phyloP scores from a whole-genome alignment of 2,888 invertebrate genomes.

The Euproctis similis region DNA sequence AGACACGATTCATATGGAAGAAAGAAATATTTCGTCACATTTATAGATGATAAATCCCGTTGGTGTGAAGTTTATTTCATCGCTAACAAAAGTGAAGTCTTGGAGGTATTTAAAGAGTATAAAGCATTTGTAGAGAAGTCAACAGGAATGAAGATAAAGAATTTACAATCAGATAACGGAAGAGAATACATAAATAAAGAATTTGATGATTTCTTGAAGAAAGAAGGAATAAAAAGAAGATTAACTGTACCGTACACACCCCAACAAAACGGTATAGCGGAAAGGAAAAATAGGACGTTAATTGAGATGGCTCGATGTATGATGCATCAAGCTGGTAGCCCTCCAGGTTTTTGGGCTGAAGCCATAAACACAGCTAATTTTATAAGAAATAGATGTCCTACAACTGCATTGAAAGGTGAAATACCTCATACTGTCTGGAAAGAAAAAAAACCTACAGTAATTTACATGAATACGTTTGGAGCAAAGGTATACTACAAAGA shows the following conservation, averaged over 20 bases:
- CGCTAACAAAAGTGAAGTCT: slow-evolving; percentile 1
- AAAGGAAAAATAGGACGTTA: slow-evolving; percentile 2
- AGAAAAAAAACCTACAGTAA: slow-evolving; percentile 12
- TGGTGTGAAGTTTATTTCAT: slow-evolving; percentile 11
- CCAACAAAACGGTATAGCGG: slow-evolving; percentile 3
- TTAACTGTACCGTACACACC: slow-evolving; percentile 2
- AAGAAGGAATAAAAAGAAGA: slow-evolving; percentile 3
- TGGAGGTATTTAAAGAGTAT: not conserved
- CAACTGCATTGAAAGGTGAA: not conserved
- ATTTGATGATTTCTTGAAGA: slow-evolving; percentile 4
- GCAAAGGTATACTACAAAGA: slow-evolving; percentile 9
- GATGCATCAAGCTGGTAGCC: slow-evolving; percentile 11
- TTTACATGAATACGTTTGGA: slow-evolving; percentile 11
- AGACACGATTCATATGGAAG: slow-evolving; percentile 3
- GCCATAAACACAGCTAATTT: slow-evolving; percentile 1
- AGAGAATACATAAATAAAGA: slow-evolving; percentile 1
- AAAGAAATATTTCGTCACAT: slow-evolving; percentile 11
- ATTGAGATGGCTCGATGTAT: slow-evolving; percentile 11
- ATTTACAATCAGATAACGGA: slow-evolving; percentile 2
- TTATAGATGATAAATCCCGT: slow-evolving; percentile 11
- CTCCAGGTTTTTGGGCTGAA: slow-evolving; percentile 8
- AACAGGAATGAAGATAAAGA: not conserved
- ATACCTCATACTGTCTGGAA: not conserved
- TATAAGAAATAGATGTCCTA: not conserved
- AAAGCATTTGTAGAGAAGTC: slow-evolving; percentile 1